A percentile compares a stretch with the other conserved stretches of the same genome.
Evolutionary conservation across 2,113 vertebrate species (phyloP).

Genomic region (Lagopus leucura): DNA sequence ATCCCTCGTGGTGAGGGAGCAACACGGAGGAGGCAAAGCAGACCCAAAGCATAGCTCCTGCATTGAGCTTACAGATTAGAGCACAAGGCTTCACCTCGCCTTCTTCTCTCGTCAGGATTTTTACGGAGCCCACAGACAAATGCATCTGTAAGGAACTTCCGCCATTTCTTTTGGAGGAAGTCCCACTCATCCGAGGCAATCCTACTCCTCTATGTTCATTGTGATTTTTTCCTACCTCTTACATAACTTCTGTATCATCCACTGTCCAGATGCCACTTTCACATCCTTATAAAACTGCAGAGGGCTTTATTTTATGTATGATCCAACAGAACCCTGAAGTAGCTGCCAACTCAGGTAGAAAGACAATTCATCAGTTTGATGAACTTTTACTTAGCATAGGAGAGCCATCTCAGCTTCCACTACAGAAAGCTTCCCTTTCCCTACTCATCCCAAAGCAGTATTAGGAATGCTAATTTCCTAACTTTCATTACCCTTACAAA

Average conservation of each 20-base stretch:
- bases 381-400: background rate
- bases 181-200: background rate
- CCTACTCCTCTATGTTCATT: background rate
- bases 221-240: accelerated
- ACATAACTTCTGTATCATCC: background rate
- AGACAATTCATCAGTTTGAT: accelerated
- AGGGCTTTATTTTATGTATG: background rate
- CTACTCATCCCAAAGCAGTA: background rate
- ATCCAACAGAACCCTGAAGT: background rate
- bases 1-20: background rate
- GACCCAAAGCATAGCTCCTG: background rate
- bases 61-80: background rate
- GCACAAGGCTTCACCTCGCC: background rate
- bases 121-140: background rate
- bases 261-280: background rate
- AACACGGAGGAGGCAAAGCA: background rate
- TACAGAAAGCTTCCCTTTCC: background rate
- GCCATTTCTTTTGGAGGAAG: background rate
- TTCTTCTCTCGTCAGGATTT: background rate
- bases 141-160: background rate
- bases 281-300: background rate
- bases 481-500: background rate
- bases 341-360: background rate
- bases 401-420: background rate
- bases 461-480: background rate